phyloP scores from a whole-genome alignment of 2,113 vertebrate species.

The Papio anubis region DNA sequence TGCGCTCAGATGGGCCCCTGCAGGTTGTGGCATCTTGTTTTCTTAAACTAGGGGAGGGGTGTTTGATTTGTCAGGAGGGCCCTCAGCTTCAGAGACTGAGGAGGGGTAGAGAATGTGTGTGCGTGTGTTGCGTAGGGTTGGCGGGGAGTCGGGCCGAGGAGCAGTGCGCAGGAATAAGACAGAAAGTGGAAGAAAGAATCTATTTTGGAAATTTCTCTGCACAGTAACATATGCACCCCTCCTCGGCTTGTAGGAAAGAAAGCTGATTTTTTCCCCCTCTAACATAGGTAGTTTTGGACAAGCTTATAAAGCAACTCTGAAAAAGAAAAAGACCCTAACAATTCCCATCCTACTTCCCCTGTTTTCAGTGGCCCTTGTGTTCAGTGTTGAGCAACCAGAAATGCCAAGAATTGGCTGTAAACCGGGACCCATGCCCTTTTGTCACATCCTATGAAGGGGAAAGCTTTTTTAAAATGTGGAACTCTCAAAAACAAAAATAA shows the following conservation, averaged over 20 bases:
- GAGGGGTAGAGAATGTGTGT: not conserved
- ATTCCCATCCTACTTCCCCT: not conserved
- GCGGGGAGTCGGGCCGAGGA: too few relatives aligned
- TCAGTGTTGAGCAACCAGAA: not conserved
- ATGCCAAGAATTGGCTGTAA: not conserved
- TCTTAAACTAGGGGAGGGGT: not conserved
- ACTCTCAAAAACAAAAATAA: constrained; percentile 19
- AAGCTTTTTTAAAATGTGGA: not conserved
- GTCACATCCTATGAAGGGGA: not conserved
- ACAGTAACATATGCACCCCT: not conserved
- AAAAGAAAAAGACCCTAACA: not conserved
- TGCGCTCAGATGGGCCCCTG: constrained; percentile 57
- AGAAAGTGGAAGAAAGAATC: not conserved
- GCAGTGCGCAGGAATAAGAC: not conserved
- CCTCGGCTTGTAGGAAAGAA: not conserved
- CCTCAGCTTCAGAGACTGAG: not conserved
- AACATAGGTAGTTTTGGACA: not conserved
- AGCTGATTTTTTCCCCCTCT: not conserved
- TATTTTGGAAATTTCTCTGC: not conserved
- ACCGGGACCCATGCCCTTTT: not conserved
- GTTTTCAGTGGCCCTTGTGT: not conserved
- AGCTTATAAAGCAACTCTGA: not conserved
- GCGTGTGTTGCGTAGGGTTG: too few relatives aligned
- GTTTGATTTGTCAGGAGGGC: not conserved
- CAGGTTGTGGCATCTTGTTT: not conserved